A percentile compares a stretch with the other conserved stretches of the same genome.
Evolutionary conservation across 2,113 vertebrate genomes (phyloP).

Genomic region (Lichenostomus cassidix): DNA sequence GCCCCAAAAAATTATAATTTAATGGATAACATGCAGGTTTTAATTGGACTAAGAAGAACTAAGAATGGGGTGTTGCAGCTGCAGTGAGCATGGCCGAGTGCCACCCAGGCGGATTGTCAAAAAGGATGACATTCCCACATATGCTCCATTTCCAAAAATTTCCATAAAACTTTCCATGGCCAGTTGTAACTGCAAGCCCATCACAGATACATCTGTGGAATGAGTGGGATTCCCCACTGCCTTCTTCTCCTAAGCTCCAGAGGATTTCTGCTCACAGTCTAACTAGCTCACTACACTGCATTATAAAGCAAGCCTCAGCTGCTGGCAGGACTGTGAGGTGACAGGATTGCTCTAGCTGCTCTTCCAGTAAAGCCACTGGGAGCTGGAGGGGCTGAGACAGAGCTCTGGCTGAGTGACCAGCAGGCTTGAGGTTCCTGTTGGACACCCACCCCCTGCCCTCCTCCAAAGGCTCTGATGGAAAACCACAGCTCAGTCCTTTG

Average conservation of each 20-base stretch:
- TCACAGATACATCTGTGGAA: not conserved
- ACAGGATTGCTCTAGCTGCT: not conserved
- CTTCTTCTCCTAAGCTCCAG: not conserved
- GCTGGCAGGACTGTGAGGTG: not conserved
- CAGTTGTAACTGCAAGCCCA: not conserved
- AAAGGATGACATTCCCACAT: not conserved
- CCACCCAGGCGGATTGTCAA: not conserved
- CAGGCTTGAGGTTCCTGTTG: not conserved
- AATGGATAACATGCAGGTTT: rapidly evolving
- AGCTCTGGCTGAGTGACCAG: rapidly evolving
- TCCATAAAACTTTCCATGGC: not conserved
- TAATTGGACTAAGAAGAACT: not conserved
- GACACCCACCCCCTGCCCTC: rapidly evolving
- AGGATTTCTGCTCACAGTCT: not conserved
- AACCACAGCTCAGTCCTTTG: no score
- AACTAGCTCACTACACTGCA: not conserved
- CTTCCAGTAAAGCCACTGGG: not conserved
- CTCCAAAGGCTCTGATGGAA: not conserved
- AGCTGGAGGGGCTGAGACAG: not conserved
- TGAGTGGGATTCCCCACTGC: not conserved
- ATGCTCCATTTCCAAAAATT: not conserved
- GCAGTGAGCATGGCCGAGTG: not conserved
- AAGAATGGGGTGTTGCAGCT: not conserved
- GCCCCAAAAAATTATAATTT: not conserved
- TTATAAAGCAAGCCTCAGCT: not conserved